phyloP scores from a whole-genome alignment of 2,888 invertebrate species.

The Neocrepidodera transversa region DNA sequence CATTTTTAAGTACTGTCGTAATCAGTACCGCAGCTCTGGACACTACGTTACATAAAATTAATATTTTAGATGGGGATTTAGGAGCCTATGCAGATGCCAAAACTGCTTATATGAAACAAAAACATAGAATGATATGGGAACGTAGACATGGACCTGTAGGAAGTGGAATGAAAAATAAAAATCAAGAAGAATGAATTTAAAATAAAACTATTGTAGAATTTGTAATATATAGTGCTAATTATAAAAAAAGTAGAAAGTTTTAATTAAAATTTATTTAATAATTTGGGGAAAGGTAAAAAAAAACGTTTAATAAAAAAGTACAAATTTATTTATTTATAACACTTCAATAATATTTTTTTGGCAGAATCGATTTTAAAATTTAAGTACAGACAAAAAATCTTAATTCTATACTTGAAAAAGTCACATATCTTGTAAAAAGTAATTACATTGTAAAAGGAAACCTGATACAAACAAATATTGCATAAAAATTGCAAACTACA shows the following conservation, averaged over 20 bases:
- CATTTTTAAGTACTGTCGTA: too few relatives aligned
- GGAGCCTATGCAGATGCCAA: slow-evolving; percentile 77
- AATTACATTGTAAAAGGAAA: slow-evolving; percentile 38
- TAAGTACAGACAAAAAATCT: slow-evolving; percentile 44
- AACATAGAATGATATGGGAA: slow-evolving; percentile 98
- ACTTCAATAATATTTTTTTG: slow-evolving; percentile 37
- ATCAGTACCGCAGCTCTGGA: too few relatives aligned
- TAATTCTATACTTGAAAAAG: slow-evolving; percentile 43
- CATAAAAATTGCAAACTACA: slow-evolving; percentile 30
- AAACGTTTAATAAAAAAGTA: slow-evolving; percentile 40
- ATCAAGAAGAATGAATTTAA: neutral
- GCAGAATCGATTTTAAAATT: slow-evolving; percentile 41
- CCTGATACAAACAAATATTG: slow-evolving; percentile 39
- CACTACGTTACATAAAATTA: too few relatives aligned
- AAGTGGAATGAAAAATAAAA: slow-evolving; percentile 64
- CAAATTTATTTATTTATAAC: slow-evolving; percentile 44
- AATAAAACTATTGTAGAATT: neutral
- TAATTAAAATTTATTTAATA: too few relatives aligned
- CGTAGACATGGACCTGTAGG: slow-evolving; percentile 85
- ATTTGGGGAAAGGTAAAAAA: neutral
- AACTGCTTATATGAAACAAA: slow-evolving; percentile 94
- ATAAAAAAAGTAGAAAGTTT: slow-evolving; percentile 1
- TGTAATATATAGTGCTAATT: slow-evolving; percentile 21
- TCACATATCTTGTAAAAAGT: slow-evolving; percentile 45
- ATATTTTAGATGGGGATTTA: slow-evolving; percentile 86